A percentile compares a stretch with the other conserved stretches of the same genome.
These are phyloP conservation scores for Tuta absoluta DNA, from an alignment of 2,888 invertebrate genomes.

Conservation along the genomic window DNA sequence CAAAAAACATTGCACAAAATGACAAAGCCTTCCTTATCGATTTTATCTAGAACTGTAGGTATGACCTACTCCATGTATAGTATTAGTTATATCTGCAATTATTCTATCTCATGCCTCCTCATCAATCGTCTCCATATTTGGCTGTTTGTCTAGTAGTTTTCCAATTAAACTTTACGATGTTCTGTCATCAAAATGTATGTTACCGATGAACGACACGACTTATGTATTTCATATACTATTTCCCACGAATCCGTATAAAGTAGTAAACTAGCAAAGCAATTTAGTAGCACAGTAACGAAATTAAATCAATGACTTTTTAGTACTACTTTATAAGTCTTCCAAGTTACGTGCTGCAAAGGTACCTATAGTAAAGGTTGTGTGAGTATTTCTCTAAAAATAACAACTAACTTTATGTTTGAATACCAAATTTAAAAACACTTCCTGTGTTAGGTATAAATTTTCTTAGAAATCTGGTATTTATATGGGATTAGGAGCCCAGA, in stretches of 20 bases:
- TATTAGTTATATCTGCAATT: conserved; percentile 1
- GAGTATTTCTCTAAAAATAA: no score
- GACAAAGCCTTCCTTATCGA: background rate
- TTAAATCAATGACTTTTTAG: background rate
- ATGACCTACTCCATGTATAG: background rate
- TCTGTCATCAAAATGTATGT: background rate
- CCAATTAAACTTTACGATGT: conserved; percentile 8
- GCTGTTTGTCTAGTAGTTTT: background rate
- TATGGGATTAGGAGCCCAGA: no score
- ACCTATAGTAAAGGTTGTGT: no score
- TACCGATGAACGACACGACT: background rate
- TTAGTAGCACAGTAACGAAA: background rate
- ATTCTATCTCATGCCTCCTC: background rate
- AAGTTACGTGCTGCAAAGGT: no score
- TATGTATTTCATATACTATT: background rate
- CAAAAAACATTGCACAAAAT: no score
- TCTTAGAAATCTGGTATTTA: no score
- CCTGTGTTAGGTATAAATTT: no score
- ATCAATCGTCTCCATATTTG: conserved; percentile 5
- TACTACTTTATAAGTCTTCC: background rate
- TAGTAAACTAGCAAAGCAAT: background rate
- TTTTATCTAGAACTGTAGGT: background rate
- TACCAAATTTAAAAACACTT: no score
- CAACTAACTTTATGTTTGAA: no score
- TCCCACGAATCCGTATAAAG: background rate